phyloP scores from a whole-genome alignment of 2,888 invertebrate species.

The Didymodactylos carnosus region DNA sequence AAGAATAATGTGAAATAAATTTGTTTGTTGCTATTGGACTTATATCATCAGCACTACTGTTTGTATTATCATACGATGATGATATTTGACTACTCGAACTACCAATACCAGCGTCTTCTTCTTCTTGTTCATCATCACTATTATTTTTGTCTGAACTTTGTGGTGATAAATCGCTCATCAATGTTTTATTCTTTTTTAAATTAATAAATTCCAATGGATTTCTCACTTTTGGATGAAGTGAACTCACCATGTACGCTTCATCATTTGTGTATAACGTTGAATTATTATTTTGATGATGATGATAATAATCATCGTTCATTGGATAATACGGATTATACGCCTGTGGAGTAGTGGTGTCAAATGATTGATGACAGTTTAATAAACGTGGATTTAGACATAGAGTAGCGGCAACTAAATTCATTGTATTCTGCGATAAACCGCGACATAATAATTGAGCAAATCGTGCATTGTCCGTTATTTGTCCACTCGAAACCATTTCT shows the following conservation, averaged over 20 bases:
- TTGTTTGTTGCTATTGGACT: no score
- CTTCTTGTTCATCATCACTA: no score
- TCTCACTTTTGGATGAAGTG: not conserved
- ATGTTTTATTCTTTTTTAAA: not conserved
- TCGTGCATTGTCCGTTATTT: slow-evolving; percentile 37
- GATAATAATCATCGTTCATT: no score
- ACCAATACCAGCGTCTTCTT: not conserved
- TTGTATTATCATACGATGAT: not conserved
- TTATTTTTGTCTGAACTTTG: no score
- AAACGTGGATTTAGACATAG: not conserved
- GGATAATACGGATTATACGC: no score
- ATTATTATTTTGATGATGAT: not conserved
- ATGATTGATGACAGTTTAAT: no score
- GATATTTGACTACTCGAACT: not conserved
- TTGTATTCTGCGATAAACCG: slow-evolving; percentile 47
- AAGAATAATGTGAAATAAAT: no score
- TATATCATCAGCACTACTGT: not conserved
- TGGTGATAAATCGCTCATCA: no score
- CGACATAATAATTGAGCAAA: slow-evolving; percentile 42
- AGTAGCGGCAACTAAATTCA: slow-evolving; percentile 40
- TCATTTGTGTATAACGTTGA: not conserved
- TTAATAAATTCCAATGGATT: slow-evolving; percentile 1
- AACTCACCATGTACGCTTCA: not conserved
- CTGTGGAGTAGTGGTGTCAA: no score
- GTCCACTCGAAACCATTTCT: slow-evolving; percentile 19